phyloP scores from a whole-genome alignment of 2,113 vertebrate genomes.

The Sylvietta virens region DNA sequence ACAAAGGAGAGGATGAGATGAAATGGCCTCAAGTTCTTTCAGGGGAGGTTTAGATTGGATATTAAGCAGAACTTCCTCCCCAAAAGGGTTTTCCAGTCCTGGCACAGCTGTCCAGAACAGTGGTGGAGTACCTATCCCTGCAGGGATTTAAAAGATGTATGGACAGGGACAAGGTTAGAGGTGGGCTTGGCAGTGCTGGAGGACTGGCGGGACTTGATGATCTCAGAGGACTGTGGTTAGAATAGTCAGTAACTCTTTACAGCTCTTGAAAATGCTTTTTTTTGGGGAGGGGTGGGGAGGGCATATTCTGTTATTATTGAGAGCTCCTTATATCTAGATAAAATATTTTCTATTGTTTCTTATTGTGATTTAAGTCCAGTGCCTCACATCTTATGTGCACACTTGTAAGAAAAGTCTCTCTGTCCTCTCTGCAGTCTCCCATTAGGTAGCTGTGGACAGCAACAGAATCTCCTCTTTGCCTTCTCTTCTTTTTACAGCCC shows the following conservation, averaged over 20 bases:
- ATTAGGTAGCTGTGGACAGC: not conserved
- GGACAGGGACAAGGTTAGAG: not conserved
- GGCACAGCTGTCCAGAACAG: not conserved
- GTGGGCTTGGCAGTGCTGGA: not conserved
- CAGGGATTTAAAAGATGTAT: not conserved
- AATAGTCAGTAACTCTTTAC: not conserved
- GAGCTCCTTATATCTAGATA: not conserved
- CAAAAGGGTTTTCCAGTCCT: not conserved
- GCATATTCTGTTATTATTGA: not conserved
- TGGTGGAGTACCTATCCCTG: not conserved
- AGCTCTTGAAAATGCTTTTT: not conserved
- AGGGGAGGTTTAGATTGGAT: not conserved
- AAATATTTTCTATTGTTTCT: not conserved
- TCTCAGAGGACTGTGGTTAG: not conserved
- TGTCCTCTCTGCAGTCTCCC: not conserved
- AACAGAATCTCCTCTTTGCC: not conserved
- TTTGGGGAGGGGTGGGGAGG: too few species aligned
- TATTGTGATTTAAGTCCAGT: not conserved
- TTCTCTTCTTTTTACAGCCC: not conserved
- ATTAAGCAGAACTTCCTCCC: not conserved
- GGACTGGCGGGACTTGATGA: not conserved
- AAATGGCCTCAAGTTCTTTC: not conserved
- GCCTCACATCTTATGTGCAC: not conserved
- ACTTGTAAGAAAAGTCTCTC: not conserved
- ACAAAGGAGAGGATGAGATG: accelerated